phyloP scores from a whole-genome alignment of 2,113 vertebrate genomes.

The Marmota flaviventris region DNA sequence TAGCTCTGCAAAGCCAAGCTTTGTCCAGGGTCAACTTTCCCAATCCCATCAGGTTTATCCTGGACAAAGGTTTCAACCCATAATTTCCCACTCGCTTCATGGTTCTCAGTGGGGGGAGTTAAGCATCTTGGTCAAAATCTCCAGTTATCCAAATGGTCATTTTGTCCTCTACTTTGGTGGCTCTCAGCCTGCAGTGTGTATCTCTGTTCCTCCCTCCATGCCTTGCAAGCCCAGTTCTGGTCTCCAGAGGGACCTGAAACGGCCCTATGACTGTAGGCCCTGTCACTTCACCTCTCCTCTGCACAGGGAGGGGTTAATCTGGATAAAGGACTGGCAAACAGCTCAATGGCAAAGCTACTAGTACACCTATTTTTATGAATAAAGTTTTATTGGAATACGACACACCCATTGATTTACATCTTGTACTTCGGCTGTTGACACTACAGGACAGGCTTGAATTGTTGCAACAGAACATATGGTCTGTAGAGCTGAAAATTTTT shows the following conservation, averaged over 20 bases:
- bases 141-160: not conserved
- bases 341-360: not conserved
- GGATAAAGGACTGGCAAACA: not conserved
- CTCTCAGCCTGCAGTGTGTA: not conserved
- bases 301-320: not conserved
- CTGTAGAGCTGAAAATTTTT: conserved; percentile 11
- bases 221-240: not conserved
- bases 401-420: not conserved
- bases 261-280: not conserved
- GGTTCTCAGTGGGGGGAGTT: not conserved
- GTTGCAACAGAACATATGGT: not conserved
- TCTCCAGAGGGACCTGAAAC: not conserved
- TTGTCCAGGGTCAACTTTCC: conserved; percentile 62
- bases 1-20: conserved; percentile 7
- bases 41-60: conserved; percentile 18
- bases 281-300: not conserved
- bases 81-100: conserved; percentile 51
- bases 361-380: conserved; percentile 54
- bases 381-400: conserved; percentile 64
- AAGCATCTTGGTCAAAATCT: not conserved
- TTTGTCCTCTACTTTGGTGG: not conserved
- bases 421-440: not conserved
- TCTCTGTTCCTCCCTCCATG: not conserved
- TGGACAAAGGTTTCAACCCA: conserved; percentile 9
- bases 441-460: not conserved